Percentiles rank a stretch among this genome's conserved stretches.
These are phyloP conservation scores for Andrena camellia DNA, from an alignment of 2,888 invertebrate species.

Conservation along the genomic window DNA sequence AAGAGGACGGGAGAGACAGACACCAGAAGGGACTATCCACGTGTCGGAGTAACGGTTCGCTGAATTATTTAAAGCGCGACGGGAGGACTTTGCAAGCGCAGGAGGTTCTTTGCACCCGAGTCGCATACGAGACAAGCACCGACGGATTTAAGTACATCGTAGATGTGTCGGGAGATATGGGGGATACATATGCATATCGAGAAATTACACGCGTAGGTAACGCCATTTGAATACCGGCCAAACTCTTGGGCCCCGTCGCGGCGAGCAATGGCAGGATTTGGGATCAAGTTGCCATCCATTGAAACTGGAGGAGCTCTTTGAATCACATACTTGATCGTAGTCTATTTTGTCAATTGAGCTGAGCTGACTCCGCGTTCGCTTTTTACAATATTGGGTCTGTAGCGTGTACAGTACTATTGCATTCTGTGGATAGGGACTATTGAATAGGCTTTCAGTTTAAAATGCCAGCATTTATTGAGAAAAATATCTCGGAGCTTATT, in stretches of 20 bases:
- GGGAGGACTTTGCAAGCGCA: constrained; percentile 53
- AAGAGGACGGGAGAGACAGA: constrained; percentile 49
- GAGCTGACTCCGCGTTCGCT: too few relatives aligned
- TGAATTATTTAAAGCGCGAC: constrained; percentile 71
- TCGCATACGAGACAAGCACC: constrained; percentile 51
- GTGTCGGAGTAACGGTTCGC: constrained; percentile 68
- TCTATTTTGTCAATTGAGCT: too few relatives aligned
- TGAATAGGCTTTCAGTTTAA: background rate
- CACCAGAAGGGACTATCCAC: constrained; percentile 61
- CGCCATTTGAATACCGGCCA: constrained; percentile 3
- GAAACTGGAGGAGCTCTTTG: background rate
- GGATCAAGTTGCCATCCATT: background rate
- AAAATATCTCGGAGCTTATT: background rate
- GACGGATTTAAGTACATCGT: constrained; percentile 47
- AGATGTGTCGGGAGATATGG: constrained; percentile 45
- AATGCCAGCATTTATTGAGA: background rate
- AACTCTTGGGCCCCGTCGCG: background rate
- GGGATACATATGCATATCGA: constrained; percentile 31
- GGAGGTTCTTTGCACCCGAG: constrained; percentile 54
- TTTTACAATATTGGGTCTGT: background rate
- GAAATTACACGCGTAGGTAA: constrained; percentile 30
- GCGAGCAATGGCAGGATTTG: background rate
- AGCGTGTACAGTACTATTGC: background rate
- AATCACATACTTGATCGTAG: too few relatives aligned
- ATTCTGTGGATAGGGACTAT: background rate